A percentile compares a stretch with the other conserved stretches of the same genome.
Evolutionary conservation across 2,888 invertebrate genomes (phyloP).

Genomic region (Orthonychiurus folsomi): DNA sequence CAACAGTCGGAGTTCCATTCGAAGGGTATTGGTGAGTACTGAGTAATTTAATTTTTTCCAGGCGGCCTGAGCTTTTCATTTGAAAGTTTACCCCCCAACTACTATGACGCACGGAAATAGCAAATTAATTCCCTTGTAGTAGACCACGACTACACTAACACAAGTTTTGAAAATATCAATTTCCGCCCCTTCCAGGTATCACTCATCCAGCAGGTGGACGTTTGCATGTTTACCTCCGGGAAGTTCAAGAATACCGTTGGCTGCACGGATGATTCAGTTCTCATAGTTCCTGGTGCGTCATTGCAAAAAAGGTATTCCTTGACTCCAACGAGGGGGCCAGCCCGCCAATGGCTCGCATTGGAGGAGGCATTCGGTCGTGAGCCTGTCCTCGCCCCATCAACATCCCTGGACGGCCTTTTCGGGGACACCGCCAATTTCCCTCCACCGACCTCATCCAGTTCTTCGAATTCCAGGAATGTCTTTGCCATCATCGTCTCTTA

Average conservation of each 20-base stretch:
- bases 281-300: constrained; percentile 39
- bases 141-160: too few relatives aligned
- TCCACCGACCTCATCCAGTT: constrained; percentile 21
- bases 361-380: constrained; percentile 46
- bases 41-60: not conserved
- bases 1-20: constrained; percentile 72
- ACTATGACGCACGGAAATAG: not conserved
- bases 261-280: constrained; percentile 34
- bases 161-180: too few relatives aligned
- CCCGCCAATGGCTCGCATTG: constrained; percentile 38
- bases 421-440: constrained; percentile 21
- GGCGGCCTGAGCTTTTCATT: too few relatives aligned
- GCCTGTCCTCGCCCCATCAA: constrained; percentile 43
- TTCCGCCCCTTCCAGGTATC: constrained; percentile 66
- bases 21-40: constrained; percentile 64
- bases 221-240: constrained; percentile 89
- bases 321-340: constrained; percentile 36
- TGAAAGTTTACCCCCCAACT: not conserved
- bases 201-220: constrained; percentile 81
- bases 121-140: not conserved
- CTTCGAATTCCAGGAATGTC: constrained; percentile 53
- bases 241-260: constrained; percentile 91
- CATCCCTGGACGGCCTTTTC: constrained; percentile 28
- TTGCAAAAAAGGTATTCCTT: constrained; percentile 34
- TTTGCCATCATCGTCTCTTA: constrained; percentile 86